Base-by-base conservation (phyloP, 2,888 invertebrate genomes). In the Pristionchus entomophagus region DNA sequence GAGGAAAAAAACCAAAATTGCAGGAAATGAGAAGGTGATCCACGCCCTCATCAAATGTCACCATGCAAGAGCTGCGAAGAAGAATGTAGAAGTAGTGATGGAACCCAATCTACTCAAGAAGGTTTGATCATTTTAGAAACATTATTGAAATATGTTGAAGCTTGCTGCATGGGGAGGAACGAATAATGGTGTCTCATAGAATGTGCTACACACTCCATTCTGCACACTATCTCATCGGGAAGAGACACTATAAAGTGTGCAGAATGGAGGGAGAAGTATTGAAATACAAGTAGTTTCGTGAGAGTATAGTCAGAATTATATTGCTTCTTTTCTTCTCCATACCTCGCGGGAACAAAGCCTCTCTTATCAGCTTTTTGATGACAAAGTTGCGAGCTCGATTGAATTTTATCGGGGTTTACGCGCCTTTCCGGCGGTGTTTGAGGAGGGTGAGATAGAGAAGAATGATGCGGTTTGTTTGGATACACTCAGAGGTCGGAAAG, bases 41-140 rank as follows among this genome's bases (percentile, higher is more conserved):
- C 83, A 82, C 4, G 88, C 90, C 14, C 88, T 87, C 49, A 82
- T 87, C 86, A 90, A 90, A 69, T 80, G 87, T 83, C 86, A 85
- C 51, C 65, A 86, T 49, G 81, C 86, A 35, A 32, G 86, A n/a
- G 51, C 45, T 29, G 49, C 26, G 29, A 32, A 32, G 49, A 86
- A 85, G 29, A 69, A 87, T 12, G 73, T 45, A 26, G 87, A 88
- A 4, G 26, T 73, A 4, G 73, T 73, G 14, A 10, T 73, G 51
- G 90, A 90, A 51, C 88, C 90, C 22, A 89, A 90, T 86, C 65
- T 90, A 32, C 87, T 90, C 38, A 65, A 89, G 86, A 87, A 83
- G 56, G 89, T 90, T 19, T 29, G 87, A 17, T 51, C n/a, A 8
- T 19, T n/a, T 77, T 51, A 51, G n/a, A 29, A 62, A 6, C 1